These are phyloP conservation scores for Enteromius argenteus DNA, from an alignment of 2,797 vertebrate species.

Conservation along the genomic window DNA sequence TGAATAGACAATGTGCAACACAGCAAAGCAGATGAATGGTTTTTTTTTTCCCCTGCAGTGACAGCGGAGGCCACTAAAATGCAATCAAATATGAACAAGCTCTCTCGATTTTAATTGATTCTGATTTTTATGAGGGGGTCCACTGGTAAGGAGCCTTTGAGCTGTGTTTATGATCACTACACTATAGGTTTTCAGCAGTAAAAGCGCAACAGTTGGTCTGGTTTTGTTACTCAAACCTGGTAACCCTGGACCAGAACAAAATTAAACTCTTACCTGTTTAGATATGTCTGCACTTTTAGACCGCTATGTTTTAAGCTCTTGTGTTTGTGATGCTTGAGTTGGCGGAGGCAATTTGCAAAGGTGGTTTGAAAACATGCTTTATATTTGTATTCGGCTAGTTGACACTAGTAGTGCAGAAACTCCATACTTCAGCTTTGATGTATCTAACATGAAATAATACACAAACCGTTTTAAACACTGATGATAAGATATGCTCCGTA, in stretches of 20 bases:
- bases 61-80: not conserved
- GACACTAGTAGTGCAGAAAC: not conserved
- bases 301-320: not conserved
- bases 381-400: not conserved
- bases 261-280: not conserved
- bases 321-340: not conserved
- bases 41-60: not conserved
- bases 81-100: not conserved
- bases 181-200: not conserved
- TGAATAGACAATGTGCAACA: not conserved
- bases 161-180: no score
- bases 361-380: not conserved
- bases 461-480: no score
- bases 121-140: not conserved
- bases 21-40: not conserved
- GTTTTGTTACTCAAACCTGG: not conserved
- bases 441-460: no score
- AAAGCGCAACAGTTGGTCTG: not conserved
- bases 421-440: no score
- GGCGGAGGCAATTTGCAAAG: not conserved
- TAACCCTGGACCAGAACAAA: not conserved
- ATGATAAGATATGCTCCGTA: not conserved
- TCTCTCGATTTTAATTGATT: not conserved
- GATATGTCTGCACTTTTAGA: not conserved
- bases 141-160: no score